Percentiles rank a stretch among this genome's conserved stretches.
These are phyloP conservation scores for Sesia apiformis DNA, from an alignment of 2,888 invertebrate genomes.

Conservation along the genomic window DNA sequence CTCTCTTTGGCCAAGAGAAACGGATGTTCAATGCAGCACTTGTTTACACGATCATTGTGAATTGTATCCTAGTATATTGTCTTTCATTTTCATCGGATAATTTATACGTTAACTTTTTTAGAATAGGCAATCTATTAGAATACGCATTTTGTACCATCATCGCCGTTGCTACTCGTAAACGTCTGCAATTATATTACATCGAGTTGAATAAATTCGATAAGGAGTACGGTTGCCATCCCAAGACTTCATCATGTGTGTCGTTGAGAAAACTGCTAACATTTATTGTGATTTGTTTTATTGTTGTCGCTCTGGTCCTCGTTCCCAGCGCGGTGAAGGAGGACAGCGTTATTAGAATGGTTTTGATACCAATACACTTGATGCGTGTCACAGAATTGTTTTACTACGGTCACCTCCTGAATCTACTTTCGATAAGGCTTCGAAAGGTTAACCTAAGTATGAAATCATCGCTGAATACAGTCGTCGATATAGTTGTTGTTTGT, in stretches of 20 bases:
- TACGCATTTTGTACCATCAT: conserved; percentile 19
- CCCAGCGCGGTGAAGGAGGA: neutral
- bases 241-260: conserved; percentile 17
- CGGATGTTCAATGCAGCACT: neutral
- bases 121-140: neutral
- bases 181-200: conserved; percentile 25
- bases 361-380: conserved; percentile 17
- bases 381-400: conserved; percentile 32
- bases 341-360: neutral
- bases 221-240: conserved; percentile 31
- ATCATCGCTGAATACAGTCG: conserved; percentile 20
- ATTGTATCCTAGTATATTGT: neutral
- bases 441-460: conserved; percentile 39
- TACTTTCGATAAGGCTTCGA: conserved; percentile 32
- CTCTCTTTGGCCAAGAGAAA: too few species aligned
- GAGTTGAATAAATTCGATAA: conserved; percentile 33
- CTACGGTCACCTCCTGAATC: conserved; percentile 36
- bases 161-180: conserved; percentile 22
- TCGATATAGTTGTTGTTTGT: conserved; percentile 9
- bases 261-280: conserved; percentile 23
- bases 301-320: neutral
- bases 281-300: neutral
- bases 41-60: neutral
- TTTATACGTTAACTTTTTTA: neutral
- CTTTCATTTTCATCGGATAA: too few species aligned